Percentiles rank a stretch among this genome's conserved stretches.
Conservation (phyloP, 1,140 invertebrate species). For the Venustaconcha ellipsiformis region DNA sequence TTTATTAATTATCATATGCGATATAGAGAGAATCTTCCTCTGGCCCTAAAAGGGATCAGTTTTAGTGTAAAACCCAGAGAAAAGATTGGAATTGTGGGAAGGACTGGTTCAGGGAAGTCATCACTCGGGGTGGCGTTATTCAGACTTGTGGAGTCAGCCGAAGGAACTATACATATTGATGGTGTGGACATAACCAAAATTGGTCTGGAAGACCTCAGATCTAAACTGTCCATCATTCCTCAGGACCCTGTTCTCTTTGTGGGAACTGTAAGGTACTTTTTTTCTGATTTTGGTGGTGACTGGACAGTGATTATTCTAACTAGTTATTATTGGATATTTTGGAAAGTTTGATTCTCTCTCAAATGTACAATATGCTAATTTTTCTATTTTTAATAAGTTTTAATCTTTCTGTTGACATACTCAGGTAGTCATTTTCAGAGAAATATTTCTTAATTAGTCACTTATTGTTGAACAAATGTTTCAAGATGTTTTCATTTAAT, state of each 20-base stretch:
- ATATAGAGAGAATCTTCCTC: slow-evolving; percentile 71
- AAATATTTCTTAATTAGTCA: too few species aligned
- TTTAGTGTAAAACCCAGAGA: slow-evolving; percentile 74
- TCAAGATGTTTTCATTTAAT: too few species aligned
- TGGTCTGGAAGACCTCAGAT: slow-evolving; percentile 63
- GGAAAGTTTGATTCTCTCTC: too few species aligned
- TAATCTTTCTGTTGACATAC: too few species aligned
- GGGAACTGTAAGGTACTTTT: slow-evolving; percentile 64
- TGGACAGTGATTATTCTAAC: too few species aligned
- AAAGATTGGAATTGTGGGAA: slow-evolving; percentile 74
- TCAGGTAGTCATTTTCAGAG: too few species aligned
- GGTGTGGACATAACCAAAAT: slow-evolving; percentile 58
- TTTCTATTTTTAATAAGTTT: too few species aligned
- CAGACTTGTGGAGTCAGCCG: slow-evolving; percentile 71
- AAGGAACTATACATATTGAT: slow-evolving; percentile 65
- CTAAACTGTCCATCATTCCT: slow-evolving; percentile 66
- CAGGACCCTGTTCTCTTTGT: slow-evolving; percentile 72
- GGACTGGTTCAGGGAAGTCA: slow-evolving; percentile 73
- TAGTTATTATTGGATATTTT: too few species aligned
- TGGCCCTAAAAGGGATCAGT: slow-evolving; percentile 72
- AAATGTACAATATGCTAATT: too few species aligned
- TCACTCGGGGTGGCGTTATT: slow-evolving; percentile 73
- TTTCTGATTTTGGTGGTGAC: too few species aligned
- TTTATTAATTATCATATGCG: slow-evolving; percentile 72
- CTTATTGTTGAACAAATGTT: too few species aligned